phyloP scores from a whole-genome alignment of 2,113 vertebrate genomes.

The Siphamia tubifer region DNA sequence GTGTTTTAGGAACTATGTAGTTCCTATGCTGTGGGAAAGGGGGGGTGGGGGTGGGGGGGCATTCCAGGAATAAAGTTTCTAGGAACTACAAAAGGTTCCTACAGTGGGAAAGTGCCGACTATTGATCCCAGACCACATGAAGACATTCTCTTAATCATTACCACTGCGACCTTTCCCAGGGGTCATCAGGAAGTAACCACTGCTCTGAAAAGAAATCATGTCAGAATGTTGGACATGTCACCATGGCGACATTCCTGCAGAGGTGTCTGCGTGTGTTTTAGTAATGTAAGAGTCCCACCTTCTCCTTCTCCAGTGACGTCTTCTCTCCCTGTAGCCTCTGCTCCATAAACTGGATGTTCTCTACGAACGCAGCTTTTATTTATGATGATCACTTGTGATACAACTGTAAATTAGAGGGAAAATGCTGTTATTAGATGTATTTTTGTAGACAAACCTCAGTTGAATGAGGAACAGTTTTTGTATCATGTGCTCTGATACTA shows the following conservation, averaged over 20 bases:
- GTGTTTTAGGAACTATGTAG: no score
- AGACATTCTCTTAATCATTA: background rate
- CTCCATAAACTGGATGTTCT: conserved; percentile 15
- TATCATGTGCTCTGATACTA: conserved; percentile 53
- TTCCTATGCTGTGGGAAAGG: no score
- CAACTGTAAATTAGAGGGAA: conserved; percentile 40
- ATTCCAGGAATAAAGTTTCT: no score
- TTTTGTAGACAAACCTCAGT: conserved; percentile 72
- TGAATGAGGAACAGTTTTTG: conserved; percentile 64
- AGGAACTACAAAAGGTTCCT: no score
- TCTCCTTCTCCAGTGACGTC: background rate
- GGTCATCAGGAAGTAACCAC: conserved; percentile 1
- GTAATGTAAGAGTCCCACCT: no score
- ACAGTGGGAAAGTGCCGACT: no score
- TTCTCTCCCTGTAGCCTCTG: conserved; percentile 12
- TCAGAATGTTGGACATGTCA: background rate
- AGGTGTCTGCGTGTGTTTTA: no score
- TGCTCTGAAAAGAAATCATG: background rate
- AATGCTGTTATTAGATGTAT: conserved; percentile 64
- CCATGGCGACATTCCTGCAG: conserved; percentile 19
- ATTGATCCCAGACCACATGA: background rate
- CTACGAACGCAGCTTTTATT: conserved; percentile 10
- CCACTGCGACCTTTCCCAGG: background rate
- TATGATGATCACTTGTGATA: conserved; percentile 52
- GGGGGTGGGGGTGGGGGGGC: no score